Evolutionary conservation across 2,113 vertebrate species (phyloP).

Genomic region (Syngnathus typhle): DNA sequence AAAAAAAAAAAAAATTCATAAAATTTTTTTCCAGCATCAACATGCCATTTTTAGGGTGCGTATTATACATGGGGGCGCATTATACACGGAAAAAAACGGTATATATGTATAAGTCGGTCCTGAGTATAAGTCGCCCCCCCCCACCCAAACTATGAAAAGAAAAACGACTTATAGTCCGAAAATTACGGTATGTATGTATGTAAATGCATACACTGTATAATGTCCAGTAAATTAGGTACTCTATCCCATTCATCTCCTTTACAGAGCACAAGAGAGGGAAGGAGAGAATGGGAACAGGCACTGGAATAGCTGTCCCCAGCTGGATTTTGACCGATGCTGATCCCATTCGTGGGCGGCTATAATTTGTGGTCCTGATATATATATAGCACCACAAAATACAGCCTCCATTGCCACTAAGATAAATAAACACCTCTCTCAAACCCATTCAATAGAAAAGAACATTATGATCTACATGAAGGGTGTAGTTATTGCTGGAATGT

Average conservation of each 20-base stretch:
- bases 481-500: background rate
- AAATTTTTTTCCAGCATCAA: too few relatives aligned
- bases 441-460: background rate
- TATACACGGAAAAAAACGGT: too few relatives aligned
- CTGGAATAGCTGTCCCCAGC: conserved; percentile 3
- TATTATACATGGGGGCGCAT: too few relatives aligned
- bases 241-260: background rate
- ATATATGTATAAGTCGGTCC: too few relatives aligned
- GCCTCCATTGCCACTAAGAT: conserved; percentile 2
- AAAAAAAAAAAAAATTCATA: too few relatives aligned
- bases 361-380: conserved; percentile 3
- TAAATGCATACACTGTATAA: background rate
- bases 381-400: conserved; percentile 3
- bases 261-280: background rate
- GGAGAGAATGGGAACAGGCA: background rate
- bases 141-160: too few relatives aligned
- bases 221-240: background rate
- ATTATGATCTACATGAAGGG: conserved; percentile 3
- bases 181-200: background rate
- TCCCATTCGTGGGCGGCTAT: conserved; percentile 3
- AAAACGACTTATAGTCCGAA: too few relatives aligned
- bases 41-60: too few relatives aligned
- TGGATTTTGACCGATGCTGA: conserved; percentile 7
- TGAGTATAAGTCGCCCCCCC: too few relatives aligned
- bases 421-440: conserved; percentile 10